phyloP scores from a whole-genome alignment of 2,797 vertebrate genomes.

The Pangasius sanitwongsei region DNA sequence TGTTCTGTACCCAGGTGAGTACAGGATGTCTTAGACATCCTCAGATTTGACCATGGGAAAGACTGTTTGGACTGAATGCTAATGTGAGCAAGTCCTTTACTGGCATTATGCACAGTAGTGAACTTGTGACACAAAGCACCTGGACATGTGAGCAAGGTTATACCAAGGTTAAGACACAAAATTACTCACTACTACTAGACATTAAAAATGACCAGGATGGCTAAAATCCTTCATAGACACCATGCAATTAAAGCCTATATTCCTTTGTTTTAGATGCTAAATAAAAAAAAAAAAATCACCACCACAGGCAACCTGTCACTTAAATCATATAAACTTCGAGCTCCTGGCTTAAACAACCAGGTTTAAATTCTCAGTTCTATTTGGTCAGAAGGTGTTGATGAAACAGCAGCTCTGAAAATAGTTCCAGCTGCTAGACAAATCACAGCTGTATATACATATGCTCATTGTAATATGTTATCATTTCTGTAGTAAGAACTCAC shows the following conservation, averaged over 20 bases:
- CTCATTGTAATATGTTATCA: too few species aligned
- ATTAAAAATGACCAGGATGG: background rate
- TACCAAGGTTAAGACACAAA: background rate
- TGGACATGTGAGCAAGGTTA: background rate
- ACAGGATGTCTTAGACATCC: background rate
- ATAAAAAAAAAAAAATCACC: background rate
- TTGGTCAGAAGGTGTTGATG: background rate
- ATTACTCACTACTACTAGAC: background rate
- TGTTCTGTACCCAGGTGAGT: conserved; percentile 86
- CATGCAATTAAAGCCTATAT: background rate
- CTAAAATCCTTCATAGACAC: background rate
- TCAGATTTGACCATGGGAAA: background rate
- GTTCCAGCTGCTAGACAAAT: too few species aligned
- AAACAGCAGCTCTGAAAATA: too few species aligned
- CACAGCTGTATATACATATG: background rate
- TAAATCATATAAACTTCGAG: background rate
- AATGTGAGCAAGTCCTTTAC: background rate
- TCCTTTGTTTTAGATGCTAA: background rate
- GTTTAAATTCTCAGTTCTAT: background rate
- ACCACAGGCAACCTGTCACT: background rate
- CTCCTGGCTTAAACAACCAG: background rate
- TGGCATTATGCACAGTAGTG: background rate
- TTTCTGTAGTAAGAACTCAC: background rate
- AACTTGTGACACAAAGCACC: background rate
- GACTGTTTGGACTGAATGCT: background rate